Evolutionary conservation across 2,888 invertebrate genomes (phyloP), one percentile per base, ranked within the genome.

Genomic region (Scaeva pyrastri): DNA sequence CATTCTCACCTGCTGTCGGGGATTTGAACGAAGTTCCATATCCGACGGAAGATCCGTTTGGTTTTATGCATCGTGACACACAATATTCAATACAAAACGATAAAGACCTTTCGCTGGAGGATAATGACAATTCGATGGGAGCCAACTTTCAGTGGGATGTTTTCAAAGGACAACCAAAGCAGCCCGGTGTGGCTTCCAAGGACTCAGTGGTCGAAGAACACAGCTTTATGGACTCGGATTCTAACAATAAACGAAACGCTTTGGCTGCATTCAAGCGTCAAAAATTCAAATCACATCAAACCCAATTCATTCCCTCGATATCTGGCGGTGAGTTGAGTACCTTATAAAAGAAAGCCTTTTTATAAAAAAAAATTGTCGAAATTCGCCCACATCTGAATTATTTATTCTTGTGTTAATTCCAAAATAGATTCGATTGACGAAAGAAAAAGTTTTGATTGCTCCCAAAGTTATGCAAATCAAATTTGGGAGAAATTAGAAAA

Each of bases 251-350:
- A 72, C 70, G 88, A 19, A 88, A 87, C 58, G 88, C 88, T 75
- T 83, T 88, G 60, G 64, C 71, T n/a, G 50, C 85, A 81, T 68
- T 79, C 36, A 91, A 91, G 80, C 90, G 90, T 10, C 86, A 90
- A 72, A 88, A 77, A 87, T 86, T 75, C 16, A 88, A 86, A 71
- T 62, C 84, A 70, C 88, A 81, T 43, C 88, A 89, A 60, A 74
- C 88, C 12, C 88, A 90, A 86, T 89, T 90, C 86, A 76, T 89
- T 52, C 92, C 92, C 21, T 90, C 92, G n/a, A 91, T 92, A 75
- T 92, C 92, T 89, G 90, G 91, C 90, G 92, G 92, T 92, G 90
- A 89, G 91, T 91, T 92, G 90, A 89, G 91, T 91, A 88, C 16
- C 66, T 58, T 56, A 31, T 7, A 31, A 31, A 14, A 21, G 78